A percentile compares a stretch with the other conserved stretches of the same genome.
These are phyloP conservation scores for Huso huso DNA, from an alignment of 2,797 vertebrate genomes.

Conservation along the genomic window DNA sequence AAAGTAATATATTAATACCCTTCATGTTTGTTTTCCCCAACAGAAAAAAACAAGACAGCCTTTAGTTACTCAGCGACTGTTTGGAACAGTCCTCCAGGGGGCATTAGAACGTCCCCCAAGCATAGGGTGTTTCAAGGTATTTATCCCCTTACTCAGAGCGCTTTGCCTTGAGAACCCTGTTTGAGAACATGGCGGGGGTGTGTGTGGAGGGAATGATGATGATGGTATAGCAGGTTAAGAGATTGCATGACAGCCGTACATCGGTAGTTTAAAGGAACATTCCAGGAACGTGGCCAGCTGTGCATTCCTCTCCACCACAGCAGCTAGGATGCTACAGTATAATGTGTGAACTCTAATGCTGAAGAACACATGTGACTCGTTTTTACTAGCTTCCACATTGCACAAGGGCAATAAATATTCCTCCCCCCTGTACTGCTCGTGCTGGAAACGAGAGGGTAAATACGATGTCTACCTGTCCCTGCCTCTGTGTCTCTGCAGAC, in stretches of 20 bases:
- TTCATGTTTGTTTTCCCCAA: neutral
- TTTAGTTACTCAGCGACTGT: neutral
- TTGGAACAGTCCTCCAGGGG: neutral
- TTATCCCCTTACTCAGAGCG: neutral
- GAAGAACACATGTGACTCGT: constrained; percentile 34
- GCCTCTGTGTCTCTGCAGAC: constrained; percentile 71
- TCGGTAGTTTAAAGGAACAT: neutral
- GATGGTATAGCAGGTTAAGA: neutral
- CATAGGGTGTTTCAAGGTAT: neutral
- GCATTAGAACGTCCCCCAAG: neutral
- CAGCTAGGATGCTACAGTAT: too few relatives aligned
- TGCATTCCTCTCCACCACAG: neutral
- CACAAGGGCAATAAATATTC: constrained; percentile 62
- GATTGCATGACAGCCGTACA: neutral
- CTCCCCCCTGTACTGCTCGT: constrained; percentile 74
- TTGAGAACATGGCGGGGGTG: too few relatives aligned
- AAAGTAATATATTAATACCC: neutral
- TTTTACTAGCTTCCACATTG: constrained; percentile 63
- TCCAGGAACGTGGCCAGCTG: neutral
- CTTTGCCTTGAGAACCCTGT: too few relatives aligned
- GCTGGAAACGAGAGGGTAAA: constrained; percentile 72
- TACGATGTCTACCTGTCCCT: constrained; percentile 75
- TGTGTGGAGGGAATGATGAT: too few relatives aligned
- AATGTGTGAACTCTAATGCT: neutral
- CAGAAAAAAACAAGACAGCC: neutral